phyloP scores from a whole-genome alignment of 2,113 vertebrate genomes.

The Pterocles burchelli region DNA sequence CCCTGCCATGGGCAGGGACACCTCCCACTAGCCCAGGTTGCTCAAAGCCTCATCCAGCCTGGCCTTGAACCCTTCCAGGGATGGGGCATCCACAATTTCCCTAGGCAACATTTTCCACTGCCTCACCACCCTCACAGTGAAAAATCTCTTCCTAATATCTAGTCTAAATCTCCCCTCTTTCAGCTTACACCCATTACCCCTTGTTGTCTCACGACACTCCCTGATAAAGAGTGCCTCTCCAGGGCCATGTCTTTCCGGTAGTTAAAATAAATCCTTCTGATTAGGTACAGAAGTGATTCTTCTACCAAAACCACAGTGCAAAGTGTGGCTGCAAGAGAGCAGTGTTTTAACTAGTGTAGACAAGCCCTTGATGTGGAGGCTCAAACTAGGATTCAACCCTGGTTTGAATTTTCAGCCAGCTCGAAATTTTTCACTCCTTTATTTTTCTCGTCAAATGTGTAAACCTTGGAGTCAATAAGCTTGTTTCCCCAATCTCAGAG shows the following conservation, averaged over 20 bases:
- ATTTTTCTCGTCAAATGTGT: background rate
- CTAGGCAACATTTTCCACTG: no score
- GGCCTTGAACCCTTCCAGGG: no score
- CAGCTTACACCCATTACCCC: no score
- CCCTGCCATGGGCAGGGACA: no score
- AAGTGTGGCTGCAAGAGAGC: background rate
- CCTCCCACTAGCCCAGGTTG: no score
- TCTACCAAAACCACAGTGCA: background rate
- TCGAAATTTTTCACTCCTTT: background rate
- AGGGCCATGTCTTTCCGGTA: fast-evolving
- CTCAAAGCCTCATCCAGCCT: no score
- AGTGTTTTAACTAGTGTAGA: background rate
- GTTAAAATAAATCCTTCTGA: background rate
- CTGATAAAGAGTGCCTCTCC: no score
- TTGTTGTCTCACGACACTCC: no score
- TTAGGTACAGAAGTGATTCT: background rate
- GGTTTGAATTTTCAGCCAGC: background rate
- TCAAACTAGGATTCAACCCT: background rate
- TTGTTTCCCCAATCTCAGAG: background rate
- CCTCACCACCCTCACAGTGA: no score
- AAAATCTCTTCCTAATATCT: no score
- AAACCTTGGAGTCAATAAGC: background rate
- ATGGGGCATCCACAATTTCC: no score
- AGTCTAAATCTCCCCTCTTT: no score
- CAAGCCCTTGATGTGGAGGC: background rate